A percentile compares a stretch with the other conserved stretches of the same genome.
Evolutionary conservation across 1,140 invertebrate species (phyloP).

Genomic region (Lasaia peninsularis): DNA sequence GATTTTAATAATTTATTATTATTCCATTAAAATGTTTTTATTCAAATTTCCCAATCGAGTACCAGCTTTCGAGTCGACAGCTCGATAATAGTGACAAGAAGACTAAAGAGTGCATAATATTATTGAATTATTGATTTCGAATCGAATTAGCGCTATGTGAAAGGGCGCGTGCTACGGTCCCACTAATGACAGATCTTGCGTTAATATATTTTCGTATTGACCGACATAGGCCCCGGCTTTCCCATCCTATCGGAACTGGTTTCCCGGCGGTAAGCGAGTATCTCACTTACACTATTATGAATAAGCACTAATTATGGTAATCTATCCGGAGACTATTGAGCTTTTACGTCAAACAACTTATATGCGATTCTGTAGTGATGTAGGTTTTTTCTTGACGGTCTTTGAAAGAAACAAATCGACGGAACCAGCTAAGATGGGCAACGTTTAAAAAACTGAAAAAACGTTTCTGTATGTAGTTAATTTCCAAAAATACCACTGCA

Average conservation of each 20-base stretch:
- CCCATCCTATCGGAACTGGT: slow-evolving; percentile 21
- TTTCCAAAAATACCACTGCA: too few relatives aligned
- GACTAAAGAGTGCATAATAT: not conserved
- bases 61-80: not conserved
- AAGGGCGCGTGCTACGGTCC: slow-evolving; percentile 13
- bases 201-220: slow-evolving; percentile 15
- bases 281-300: slow-evolving; percentile 12
- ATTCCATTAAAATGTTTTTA: too few relatives aligned
- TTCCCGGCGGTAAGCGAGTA: slow-evolving; percentile 1
- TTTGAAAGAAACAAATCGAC: too few relatives aligned
- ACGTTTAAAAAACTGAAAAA: too few relatives aligned
- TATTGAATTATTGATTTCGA: not conserved
- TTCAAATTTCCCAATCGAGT: too few relatives aligned
- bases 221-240: slow-evolving; percentile 22
- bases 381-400: not conserved
- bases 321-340: not conserved
- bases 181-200: slow-evolving; percentile 17
- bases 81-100: not conserved
- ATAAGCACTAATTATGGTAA: slow-evolving; percentile 9
- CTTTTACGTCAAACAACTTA: not conserved
- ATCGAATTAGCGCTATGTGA: not conserved
- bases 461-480: too few relatives aligned
- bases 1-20: too few relatives aligned
- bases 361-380: not conserved
- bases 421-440: too few relatives aligned